Percentiles rank a stretch among this genome's conserved stretches.
Conservation (phyloP, 2,888 invertebrate genomes). For the Rutpela maculata region DNA sequence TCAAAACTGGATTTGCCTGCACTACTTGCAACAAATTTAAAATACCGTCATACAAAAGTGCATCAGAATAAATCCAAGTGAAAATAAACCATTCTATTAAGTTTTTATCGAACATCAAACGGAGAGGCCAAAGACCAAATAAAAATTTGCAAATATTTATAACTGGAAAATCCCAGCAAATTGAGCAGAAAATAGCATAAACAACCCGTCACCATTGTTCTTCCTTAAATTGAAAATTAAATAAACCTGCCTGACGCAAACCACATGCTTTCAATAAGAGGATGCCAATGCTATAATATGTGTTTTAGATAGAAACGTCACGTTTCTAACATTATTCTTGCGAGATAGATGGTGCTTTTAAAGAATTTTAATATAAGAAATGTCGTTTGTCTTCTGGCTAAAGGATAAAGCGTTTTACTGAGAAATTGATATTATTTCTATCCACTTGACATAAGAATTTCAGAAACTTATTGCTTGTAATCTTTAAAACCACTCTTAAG, state of each 20-base stretch:
- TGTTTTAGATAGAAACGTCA: conserved; percentile 17
- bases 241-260: not conserved
- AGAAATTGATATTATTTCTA: not conserved
- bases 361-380: conserved; percentile 25
- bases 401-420: not conserved
- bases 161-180: not conserved
- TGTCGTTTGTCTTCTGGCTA: conserved; percentile 16
- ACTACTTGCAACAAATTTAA: too few species aligned
- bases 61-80: too few species aligned
- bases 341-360: not conserved
- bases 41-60: too few species aligned
- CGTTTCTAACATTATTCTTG: conserved; percentile 25
- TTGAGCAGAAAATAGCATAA: not conserved
- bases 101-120: too few species aligned
- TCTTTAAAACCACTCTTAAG: not conserved
- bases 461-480: not conserved
- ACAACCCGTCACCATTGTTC: not conserved
- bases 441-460: conserved; percentile 1
- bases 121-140: too few species aligned
- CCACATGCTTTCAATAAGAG: conserved; percentile 12
- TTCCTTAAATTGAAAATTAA: not conserved
- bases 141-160: too few species aligned
- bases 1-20: too few species aligned
- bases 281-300: conserved; percentile 2
- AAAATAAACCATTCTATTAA: too few species aligned